Evolutionary conservation across 1,140 invertebrate genomes (phyloP), one percentile per base, ranked within the genome.

Genomic region (Lithobius niger): DNA sequence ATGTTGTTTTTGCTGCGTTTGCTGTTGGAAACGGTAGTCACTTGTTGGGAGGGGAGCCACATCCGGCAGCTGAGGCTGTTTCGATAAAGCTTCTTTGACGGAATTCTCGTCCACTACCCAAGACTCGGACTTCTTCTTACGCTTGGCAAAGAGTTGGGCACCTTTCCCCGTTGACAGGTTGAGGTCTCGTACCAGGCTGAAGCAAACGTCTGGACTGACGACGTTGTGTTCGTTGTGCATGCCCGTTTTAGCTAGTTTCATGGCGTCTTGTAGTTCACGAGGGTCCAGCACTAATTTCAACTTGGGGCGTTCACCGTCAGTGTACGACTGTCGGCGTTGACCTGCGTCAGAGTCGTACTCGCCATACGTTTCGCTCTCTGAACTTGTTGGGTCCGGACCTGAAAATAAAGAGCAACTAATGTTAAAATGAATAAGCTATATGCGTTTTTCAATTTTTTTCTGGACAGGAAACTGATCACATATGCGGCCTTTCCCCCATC

Each of bases 71-170:
- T 10, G 4, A 6, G 25, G 3, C 3, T 24, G 13, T 27, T 50
- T 25, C 6, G 22, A 4, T 6, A 21, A 6, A 15, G 69, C 66
- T 59, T 70, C 66, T 53, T 64, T 65, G 19, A 74, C 71, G 44
- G 68, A 83, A 60, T 71, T 78, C 66, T 86, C 84, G 61, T 88
- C 86, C 18, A 90, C 82, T 18, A 90, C 77, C 83, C 85, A 92
- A 69, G 89, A 86, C 65, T 89, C 85, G 3, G 84, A 84, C 61
- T 82, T 79, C 75, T 84, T 86, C 66, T 85, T 82, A 45, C 88
- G 77, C 67, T 89, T 89, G 19, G 86, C 86, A 73, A 91, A 91
- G 62, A 91, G 76, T 71, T 86, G 83, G 16, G 86, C 87, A 55
- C 86, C 84, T 76, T 84, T 82, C 65, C 83, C 84, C 65, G 76